Evolutionary conservation across 2,113 vertebrate genomes (phyloP).

Genomic region (Amazona vittata): DNA sequence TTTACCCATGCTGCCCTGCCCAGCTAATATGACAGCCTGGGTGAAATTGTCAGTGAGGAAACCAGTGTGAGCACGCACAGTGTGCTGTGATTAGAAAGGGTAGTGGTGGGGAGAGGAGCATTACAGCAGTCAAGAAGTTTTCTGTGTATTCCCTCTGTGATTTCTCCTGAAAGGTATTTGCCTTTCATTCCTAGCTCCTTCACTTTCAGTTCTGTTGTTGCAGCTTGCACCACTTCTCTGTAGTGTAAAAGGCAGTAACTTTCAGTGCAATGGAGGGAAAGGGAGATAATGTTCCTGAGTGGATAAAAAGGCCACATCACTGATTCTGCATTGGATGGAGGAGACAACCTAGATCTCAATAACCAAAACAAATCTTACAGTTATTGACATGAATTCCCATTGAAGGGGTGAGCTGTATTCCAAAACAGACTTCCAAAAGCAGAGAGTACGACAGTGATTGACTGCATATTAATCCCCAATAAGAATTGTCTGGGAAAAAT

Average conservation of each 20-base stretch:
- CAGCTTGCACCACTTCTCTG: not conserved
- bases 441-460: not conserved
- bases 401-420: not conserved
- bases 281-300: not conserved
- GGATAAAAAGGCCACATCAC: not conserved
- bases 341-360: not conserved
- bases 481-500: slow-evolving; percentile 4
- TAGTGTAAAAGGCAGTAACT: not conserved
- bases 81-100: not conserved
- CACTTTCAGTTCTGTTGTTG: not conserved
- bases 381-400: not conserved
- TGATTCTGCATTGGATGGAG: not conserved
- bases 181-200: not conserved
- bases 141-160: not conserved
- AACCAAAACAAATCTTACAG: not conserved
- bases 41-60: not conserved
- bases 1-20: not conserved
- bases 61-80: not conserved
- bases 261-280: not conserved
- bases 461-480: not conserved
- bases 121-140: slow-evolving; percentile 20
- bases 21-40: not conserved
- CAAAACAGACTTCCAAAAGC: not conserved
- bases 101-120: not conserved
- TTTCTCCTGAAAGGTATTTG: not conserved